phyloP scores from a whole-genome alignment of 2,888 invertebrate species.

The Megaustenia siamemsis region DNA sequence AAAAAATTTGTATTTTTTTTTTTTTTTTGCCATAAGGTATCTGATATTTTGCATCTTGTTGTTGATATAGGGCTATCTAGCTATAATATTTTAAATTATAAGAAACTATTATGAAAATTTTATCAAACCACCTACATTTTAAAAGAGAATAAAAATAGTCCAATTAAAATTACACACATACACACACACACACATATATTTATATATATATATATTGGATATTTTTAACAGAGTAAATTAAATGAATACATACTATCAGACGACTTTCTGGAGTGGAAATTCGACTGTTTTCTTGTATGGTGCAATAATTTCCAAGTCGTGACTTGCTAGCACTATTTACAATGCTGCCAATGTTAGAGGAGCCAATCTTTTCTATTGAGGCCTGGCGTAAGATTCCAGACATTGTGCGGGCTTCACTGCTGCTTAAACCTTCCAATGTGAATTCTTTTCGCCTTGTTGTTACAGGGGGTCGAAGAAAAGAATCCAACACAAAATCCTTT shows the following conservation, averaged over 20 bases:
- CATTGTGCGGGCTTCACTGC: conserved; percentile 77
- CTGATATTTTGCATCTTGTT: too few relatives aligned
- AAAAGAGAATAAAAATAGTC: too few relatives aligned
- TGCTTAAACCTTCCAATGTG: conserved; percentile 76
- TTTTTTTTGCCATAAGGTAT: too few relatives aligned
- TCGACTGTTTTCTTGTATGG: conserved; percentile 69
- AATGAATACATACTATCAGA: conserved; percentile 65
- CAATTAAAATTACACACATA: too few relatives aligned
- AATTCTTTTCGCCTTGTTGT: conserved; percentile 73
- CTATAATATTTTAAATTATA: too few relatives aligned
- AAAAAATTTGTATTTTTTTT: too few relatives aligned
- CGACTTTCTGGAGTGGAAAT: conserved; percentile 75
- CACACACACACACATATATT: too few relatives aligned
- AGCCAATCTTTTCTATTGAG: conserved; percentile 77
- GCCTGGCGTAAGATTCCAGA: conserved; percentile 77
- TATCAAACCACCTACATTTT: too few relatives aligned
- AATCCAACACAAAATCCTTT: conserved; percentile 59
- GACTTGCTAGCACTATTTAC: conserved; percentile 77
- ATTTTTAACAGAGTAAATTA: too few relatives aligned
- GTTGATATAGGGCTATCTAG: too few relatives aligned
- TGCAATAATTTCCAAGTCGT: conserved; percentile 71
- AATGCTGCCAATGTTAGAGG: conserved; percentile 74
- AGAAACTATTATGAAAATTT: too few relatives aligned
- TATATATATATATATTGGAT: too few relatives aligned
- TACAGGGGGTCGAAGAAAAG: conserved; percentile 66